Base-by-base conservation (phyloP, 2,888 invertebrate species). In the Zhengitettix transpicula region DNA sequence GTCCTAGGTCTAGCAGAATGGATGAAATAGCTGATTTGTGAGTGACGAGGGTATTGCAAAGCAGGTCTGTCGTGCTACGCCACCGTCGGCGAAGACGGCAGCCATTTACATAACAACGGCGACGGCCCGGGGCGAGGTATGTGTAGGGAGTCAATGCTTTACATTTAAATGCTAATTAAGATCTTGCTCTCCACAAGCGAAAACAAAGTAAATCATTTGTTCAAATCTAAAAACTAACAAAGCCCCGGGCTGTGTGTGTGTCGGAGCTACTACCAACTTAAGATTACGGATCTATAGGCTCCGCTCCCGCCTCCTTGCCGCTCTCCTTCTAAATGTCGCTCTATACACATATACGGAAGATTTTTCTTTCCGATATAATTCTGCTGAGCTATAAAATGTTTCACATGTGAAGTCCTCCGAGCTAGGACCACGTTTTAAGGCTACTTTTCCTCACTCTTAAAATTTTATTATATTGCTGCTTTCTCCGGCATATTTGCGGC, bases 141-240 rank as follows among this genome's bases (percentile, higher is more conserved):
- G 15, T 42, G 14, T 42, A 42, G 56, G 40, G 16, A 47, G 58
- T 58, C 61, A 61, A 60, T 60, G 62, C 59, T 62, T 61, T 63
- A 64, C 61, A 65, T 65, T 64, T 64, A 65, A 65, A 65, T 65
- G 64, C 65, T 65, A 65, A 65, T 65, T 64, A 65, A 64, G 64
- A 64, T 57, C 58, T 59, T 52, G 56, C 59, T 56, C 40, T 41
- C 42, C 53, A 57, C 55, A 57, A 51, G 59, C 52, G 57, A 61
- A 62, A 64, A 61, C 62, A 62, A 60, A 64, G 62, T 63, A 60
- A 64, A 64, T 63, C 63, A 62, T 63, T 64, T 63, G 58, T 60
- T 60, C 54, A 56, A 62, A 63, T 63, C 63, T 60, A 59, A 63
- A 61, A 63, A 62, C 63, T 52, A 58, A 60, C 60, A 58, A 57